Evolutionary conservation across 2,888 invertebrate genomes (phyloP).

Genomic region (Alitta virens): DNA sequence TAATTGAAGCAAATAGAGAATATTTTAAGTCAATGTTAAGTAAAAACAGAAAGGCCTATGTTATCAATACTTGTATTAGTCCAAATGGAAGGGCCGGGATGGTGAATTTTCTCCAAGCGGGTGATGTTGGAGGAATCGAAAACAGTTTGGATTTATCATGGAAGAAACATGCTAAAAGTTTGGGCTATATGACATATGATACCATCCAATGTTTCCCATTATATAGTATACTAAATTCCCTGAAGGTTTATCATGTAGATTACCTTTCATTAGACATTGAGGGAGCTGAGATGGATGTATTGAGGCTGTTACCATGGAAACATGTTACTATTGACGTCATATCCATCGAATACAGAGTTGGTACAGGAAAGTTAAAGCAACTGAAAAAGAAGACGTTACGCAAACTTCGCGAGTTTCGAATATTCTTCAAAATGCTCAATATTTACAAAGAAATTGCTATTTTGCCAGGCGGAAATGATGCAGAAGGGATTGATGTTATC

Average conservation of each 20-base stretch:
- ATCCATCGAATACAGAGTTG: not conserved
- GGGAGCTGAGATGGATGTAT: not conserved
- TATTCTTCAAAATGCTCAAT: not conserved
- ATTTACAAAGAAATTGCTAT: not conserved
- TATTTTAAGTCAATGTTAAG: constrained; percentile 57
- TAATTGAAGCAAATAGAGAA: constrained; percentile 61
- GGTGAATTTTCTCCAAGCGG: not conserved
- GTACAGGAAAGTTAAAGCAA: not conserved
- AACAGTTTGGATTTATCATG: not conserved
- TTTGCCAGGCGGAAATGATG: not conserved
- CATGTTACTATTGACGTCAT: not conserved
- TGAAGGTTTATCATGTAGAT: not conserved
- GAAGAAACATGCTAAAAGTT: not conserved
- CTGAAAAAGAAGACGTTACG: not conserved
- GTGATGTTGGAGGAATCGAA: not conserved
- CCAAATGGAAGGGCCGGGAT: not conserved
- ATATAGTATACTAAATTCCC: not conserved
- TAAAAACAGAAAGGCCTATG: constrained; percentile 63
- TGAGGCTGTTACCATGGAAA: not conserved
- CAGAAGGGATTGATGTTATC: not conserved
- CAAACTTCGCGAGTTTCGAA: not conserved
- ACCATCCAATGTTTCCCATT: not conserved
- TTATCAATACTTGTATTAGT: constrained; percentile 77
- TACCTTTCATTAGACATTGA: not conserved
- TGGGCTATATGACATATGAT: not conserved